Evolutionary conservation across 2,797 vertebrate genomes (phyloP), one percentile per base, ranked within the genome.

Genomic region (Synaphobranchus kaupii): DNA sequence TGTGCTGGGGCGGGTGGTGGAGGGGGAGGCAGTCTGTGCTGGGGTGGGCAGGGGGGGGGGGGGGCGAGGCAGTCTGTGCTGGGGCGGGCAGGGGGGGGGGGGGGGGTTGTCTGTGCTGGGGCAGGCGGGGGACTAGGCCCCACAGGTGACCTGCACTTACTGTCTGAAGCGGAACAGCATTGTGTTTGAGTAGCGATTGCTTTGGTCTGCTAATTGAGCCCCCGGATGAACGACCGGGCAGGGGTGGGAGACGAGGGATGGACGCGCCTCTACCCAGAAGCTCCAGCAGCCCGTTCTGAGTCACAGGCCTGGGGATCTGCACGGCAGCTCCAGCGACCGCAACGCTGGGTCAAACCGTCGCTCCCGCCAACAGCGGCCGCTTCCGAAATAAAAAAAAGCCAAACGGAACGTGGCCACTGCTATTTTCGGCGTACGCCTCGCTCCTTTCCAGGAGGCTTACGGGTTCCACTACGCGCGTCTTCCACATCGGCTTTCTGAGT

Each of bases 151-250:
- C 83, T 73, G 47, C 84, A 85, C 89, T 91, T 93, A 92, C 92
- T 92, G 91, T 92, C 89, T 92, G 91, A 88, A 91, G 66, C 89
- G 91, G 86, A 86, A 89, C 83, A 88, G 90, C 90, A 89, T 90
- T 90, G 89, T 90, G 87, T 89, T 81, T 25, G 13, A 90, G 71
- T 94, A 95, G 93, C 92, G 95, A 95, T 93, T 91, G 91, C 91
- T 93, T 92, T 91, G 90, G 89, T 92, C 91, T 84, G 88, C 90
- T 92, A 90, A 93, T 89, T 92, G 92, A 91, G 91, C 87, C 84
- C 68, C 76, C 82, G 88, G 89, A 15, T 93, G 90, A 89, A 88
- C 88, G 88, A 85, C 71, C 85, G 87, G 66, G 4, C 60, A 68
- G 34, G n/a, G 28, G 13, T 25, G 78, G 28, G 81, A 52, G 82